Base-by-base conservation (phyloP, 1,140 invertebrate species). In the Pogonognathellus flavescens region DNA sequence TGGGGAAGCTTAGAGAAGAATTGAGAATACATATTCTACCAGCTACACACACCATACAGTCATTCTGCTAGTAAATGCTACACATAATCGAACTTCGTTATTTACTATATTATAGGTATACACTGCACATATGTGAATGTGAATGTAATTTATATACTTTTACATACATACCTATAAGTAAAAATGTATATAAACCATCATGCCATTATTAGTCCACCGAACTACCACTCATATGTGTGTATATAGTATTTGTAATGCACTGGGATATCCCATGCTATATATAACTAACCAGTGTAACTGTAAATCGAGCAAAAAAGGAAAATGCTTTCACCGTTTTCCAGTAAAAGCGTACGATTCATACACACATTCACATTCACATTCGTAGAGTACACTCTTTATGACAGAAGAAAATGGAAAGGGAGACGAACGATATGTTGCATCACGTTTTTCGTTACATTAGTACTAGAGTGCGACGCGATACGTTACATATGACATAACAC, bases 341-440 rank as follows among this genome's bases (percentile, higher is more conserved):
- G 31, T 41, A 41, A 41, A 1, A 41, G 6, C 1, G 31, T 41
- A 41, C 6, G 31, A 41, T 41, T 41, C 31, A 41, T 41, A 41
- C 6, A 76, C 49, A 50, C 70, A 49, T 76, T 76, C 70, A 76
- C 70, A n/a, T 31, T 0, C n/a, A 50, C 70, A 76, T 49, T 76
- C 14, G n/a, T n/a, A n/a, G n/a, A n/a, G n/a, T 76, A 76, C 41
- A 50, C 41, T 25, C 41, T 49, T 49, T 76, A 76, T 76, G 70
- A 76, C 16, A 76, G 25, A 72, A 76, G 31, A 76, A 76, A 76
- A 76, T 76, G 41, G 25, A 76, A 76, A 76, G 41, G 53, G 70
- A 76, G 70, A 76, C 70, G 14, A 31, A 76, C 31, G 70, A 76
- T 76, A 76, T 18, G 70, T 76, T 50, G 41, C 49, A 31, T 50